A percentile compares a stretch with the other conserved stretches of the same genome.
These are phyloP conservation scores for Notodonta ziczac DNA, from an alignment of 2,888 invertebrate species.

Conservation along the genomic window DNA sequence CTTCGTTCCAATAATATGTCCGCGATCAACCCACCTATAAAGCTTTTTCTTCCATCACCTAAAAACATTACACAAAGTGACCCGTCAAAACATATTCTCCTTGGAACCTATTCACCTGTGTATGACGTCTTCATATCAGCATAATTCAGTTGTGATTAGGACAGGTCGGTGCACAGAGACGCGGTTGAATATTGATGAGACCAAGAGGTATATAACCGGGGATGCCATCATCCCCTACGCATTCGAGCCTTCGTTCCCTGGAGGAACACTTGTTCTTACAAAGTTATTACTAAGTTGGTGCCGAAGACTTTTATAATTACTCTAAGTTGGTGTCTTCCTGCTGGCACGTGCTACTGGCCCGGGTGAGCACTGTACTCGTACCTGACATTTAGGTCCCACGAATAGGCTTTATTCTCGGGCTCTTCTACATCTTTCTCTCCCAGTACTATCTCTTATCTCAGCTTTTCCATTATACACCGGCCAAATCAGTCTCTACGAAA, in stretches of 20 bases:
- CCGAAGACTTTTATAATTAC: too few relatives aligned
- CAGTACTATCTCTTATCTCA: too few relatives aligned
- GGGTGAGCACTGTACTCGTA: too few relatives aligned
- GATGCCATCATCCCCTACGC: background rate
- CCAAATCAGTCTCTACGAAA: too few relatives aligned
- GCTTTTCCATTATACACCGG: too few relatives aligned
- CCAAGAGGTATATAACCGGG: background rate
- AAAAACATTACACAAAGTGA: background rate
- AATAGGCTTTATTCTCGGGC: too few relatives aligned
- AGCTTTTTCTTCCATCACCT: background rate
- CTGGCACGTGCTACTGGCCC: too few relatives aligned
- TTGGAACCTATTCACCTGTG: background rate
- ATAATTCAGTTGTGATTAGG: slow-evolving; percentile 34
- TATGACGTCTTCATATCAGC: slow-evolving; percentile 13
- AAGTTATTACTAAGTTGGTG: background rate
- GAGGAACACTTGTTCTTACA: background rate
- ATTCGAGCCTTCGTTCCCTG: background rate
- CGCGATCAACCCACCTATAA: background rate
- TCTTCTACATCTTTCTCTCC: too few relatives aligned
- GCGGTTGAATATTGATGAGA: background rate
- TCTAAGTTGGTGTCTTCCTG: too few relatives aligned
- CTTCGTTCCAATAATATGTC: too few relatives aligned
- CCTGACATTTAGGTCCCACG: too few relatives aligned
- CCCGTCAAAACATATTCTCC: background rate
- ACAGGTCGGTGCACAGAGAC: slow-evolving; percentile 4